Conservation (phyloP, 1,140 invertebrate species). For the Danaus melanippus region DNA sequence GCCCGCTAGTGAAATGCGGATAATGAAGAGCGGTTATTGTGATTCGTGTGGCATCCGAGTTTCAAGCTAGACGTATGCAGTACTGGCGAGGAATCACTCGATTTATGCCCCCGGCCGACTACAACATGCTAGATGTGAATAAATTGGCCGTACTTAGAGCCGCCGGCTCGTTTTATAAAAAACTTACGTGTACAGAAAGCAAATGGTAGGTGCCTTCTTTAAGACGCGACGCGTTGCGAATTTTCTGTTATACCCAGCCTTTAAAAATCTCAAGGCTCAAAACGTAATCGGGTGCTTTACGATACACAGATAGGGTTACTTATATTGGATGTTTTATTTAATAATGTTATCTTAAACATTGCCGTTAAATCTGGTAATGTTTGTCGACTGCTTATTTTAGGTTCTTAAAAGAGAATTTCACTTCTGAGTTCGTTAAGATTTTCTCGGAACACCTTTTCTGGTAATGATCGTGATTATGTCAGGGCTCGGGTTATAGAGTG, state of each 20-base stretch:
- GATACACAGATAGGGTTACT: slow-evolving; percentile 47
- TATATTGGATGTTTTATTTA: slow-evolving; percentile 49
- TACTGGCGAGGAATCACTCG: slow-evolving; percentile 29
- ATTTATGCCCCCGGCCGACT: slow-evolving; percentile 37
- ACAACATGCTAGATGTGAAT: slow-evolving; percentile 33
- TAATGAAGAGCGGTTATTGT: slow-evolving; percentile 65
- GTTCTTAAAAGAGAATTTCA: slow-evolving; percentile 15
- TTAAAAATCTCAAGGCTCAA: slow-evolving; percentile 30
- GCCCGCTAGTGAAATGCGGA: slow-evolving; percentile 53
- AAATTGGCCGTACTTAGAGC: slow-evolving; percentile 30
- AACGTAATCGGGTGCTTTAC: slow-evolving; percentile 46
- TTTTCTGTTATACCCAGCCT: slow-evolving; percentile 25
- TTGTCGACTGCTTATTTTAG: slow-evolving; percentile 18
- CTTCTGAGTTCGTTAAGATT: slow-evolving; percentile 11
- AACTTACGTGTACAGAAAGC: slow-evolving; percentile 28
- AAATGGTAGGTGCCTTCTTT: slow-evolving; percentile 20
- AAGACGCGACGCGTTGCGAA: slow-evolving; percentile 21
- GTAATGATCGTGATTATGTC: slow-evolving; percentile 12
- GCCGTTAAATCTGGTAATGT: slow-evolving; percentile 22
- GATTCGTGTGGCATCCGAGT: slow-evolving; percentile 55
- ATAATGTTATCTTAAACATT: slow-evolving; percentile 37
- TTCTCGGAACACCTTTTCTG: slow-evolving; percentile 12
- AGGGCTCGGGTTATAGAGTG: slow-evolving; percentile 10
- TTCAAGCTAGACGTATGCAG: slow-evolving; percentile 40
- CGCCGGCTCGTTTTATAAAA: slow-evolving; percentile 25